Base-by-base conservation (phyloP, 1,140 invertebrate genomes). In the Semibalanus balanoides region DNA sequence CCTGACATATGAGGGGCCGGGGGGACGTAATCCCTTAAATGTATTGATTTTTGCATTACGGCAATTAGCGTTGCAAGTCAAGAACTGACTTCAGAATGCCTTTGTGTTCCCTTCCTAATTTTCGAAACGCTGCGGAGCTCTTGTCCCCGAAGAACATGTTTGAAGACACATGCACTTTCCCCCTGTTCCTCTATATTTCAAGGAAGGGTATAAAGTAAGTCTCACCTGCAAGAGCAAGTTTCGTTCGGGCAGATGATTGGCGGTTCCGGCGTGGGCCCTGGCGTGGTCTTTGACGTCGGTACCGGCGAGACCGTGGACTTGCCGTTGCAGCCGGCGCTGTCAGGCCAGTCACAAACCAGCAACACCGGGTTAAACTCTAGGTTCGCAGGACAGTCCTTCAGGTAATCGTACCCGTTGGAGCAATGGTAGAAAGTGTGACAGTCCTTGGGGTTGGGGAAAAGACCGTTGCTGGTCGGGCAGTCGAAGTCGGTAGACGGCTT, bases 271-370 rank as follows among this genome's bases (percentile, higher is more conserved):
- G 35, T 40, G 51, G 51, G 51, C 51, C 3, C 22, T 19, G 51
- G 51, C 51, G 51, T 64, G 51, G 51, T 11, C 1, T 25, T 19
- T 14, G 51, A 25, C 9, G 51, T 64, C 14, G 51, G 51, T 19
- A 14, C 1, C 51, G 51, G 51, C 1, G 35, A 17, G 17, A 40
- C 5, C 35, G 35, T 40, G 5, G 35, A 7, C 35, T 76, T 31
- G 28, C 31, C 75, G 17, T 31, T 40, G n/a, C 75, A 76, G 7
- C 51, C 75, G 11, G 51, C 25, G 17, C n/a, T 0, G 17, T 64
- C 51, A n/a, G 75, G 75, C 31, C 31, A 89, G 80, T 89, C 88
- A 79, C 88, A 90, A 7, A 85, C 83, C 78, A 84, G 81, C 0
- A 78, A 73, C 5, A 30, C 29, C 0, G 77, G 64, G 43, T 79